phyloP scores from a whole-genome alignment of 1,140 invertebrate genomes.

The Mylabris phalerata region DNA sequence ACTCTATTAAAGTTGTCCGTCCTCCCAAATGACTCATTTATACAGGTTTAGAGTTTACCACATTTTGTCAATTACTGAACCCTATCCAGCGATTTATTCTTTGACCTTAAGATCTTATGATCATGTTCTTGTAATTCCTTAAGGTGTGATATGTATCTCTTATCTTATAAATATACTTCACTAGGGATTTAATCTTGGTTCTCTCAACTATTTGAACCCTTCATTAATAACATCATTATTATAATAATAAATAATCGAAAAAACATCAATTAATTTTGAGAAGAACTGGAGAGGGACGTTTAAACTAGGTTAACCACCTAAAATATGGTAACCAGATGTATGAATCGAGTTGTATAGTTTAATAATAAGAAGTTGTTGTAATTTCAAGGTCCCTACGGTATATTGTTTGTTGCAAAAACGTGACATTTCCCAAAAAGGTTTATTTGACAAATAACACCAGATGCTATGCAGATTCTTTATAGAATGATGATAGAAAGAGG shows the following conservation, averaged over 20 bases:
- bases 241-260: no score
- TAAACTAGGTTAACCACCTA: no score
- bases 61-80: neutral
- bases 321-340: no score
- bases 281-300: no score
- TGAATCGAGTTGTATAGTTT: no score
- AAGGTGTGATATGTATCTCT: constrained; percentile 31
- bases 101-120: constrained; percentile 27
- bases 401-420: constrained; percentile 14
- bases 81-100: constrained; percentile 15
- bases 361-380: no score
- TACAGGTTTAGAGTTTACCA: neutral
- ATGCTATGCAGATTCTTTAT: constrained; percentile 29
- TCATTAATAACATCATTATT: neutral
- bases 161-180: constrained; percentile 13
- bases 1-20: no score
- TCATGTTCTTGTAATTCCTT: constrained; percentile 26
- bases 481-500: constrained; percentile 22
- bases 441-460: constrained; percentile 29
- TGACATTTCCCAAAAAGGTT: constrained; percentile 33
- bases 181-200: constrained; percentile 10
- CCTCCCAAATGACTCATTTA: no score
- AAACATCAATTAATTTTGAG: no score
- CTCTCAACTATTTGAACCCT: neutral
- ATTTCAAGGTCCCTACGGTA: no score